Evolutionary conservation across 2,797 vertebrate species (phyloP), one percentile per base, ranked within the genome.

Genomic region (Crocidura indochinensis): DNA sequence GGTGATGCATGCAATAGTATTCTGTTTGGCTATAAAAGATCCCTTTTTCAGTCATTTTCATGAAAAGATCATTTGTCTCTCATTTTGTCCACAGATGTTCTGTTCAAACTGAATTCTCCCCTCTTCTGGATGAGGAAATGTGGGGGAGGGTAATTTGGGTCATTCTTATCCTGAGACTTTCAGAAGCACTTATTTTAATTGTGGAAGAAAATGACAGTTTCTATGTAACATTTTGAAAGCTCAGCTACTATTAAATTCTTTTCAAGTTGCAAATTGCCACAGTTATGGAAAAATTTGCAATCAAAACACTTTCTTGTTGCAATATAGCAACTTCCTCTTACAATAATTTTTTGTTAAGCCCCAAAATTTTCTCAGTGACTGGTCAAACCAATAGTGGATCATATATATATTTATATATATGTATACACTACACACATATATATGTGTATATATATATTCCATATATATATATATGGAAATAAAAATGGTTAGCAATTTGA

Each of bases 171-270:
- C 76, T 69, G 67, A 95, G 95, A 95, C 29, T 94, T 94, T 94
- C 94, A 96, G 94, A 94, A 96, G 84, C 92, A 91, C 72, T 97
- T 96, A 92, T 94, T 95, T 91, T 95, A 95, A 91, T n/a, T 96
- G 93, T 86, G 87, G 96, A 94, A 82, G 85, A 97, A 97, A 97
- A 97, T 85, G 87, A 81, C 69, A 97, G 51, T 92, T 92, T 96
- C 88, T 96, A 78, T 92, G 0, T 83, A 89, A 6, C 94, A 96
- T 96, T 97, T 95, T 96, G 95, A 96, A 94, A 96, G 88, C 91
- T 97, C 86, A 68, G 91, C 95, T 96, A 96, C 89, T 94, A 96
- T 96, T 93, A 97, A 94, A 88, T 97, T 96, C 93, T 96, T 95
- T 94, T 96, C 90, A 97, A 96, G 94, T 87, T 96, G 76, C 78